A percentile compares a stretch with the other conserved stretches of the same genome.
These are phyloP conservation scores for Hymenopus coronatus DNA, from an alignment of 2,888 invertebrate genomes.

Conservation along the genomic window DNA sequence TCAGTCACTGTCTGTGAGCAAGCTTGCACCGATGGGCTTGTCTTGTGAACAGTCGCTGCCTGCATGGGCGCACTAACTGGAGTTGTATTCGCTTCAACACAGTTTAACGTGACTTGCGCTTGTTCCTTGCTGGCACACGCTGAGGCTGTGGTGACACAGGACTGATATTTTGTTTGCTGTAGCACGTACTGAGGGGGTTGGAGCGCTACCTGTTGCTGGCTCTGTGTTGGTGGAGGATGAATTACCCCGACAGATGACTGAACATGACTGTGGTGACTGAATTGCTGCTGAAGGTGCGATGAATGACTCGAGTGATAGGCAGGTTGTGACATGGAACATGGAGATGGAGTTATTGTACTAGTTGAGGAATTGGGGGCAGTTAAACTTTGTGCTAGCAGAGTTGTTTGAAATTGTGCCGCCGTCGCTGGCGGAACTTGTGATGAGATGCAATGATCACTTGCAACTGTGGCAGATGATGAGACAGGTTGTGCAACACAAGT, in stretches of 20 bases:
- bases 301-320: constrained; percentile 34
- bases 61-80: neutral
- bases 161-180: neutral
- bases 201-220: neutral
- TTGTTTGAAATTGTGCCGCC: neutral
- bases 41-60: neutral
- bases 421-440: constrained; percentile 2
- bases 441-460: neutral
- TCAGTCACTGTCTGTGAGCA: neutral
- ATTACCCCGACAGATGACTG: neutral
- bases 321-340: neutral
- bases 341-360: neutral
- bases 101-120: neutral
- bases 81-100: neutral
- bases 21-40: neutral
- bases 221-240: constrained; percentile 23
- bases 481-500: neutral
- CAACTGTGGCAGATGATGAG: neutral
- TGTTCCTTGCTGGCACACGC: neutral
- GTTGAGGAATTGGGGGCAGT: neutral
- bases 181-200: neutral
- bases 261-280: constrained; percentile 27
- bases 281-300: constrained; percentile 39
- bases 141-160: neutral
- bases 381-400: neutral